phyloP scores from a whole-genome alignment of 92 coral and sea anemone genomes.

The Meandrina meandrites region DNA sequence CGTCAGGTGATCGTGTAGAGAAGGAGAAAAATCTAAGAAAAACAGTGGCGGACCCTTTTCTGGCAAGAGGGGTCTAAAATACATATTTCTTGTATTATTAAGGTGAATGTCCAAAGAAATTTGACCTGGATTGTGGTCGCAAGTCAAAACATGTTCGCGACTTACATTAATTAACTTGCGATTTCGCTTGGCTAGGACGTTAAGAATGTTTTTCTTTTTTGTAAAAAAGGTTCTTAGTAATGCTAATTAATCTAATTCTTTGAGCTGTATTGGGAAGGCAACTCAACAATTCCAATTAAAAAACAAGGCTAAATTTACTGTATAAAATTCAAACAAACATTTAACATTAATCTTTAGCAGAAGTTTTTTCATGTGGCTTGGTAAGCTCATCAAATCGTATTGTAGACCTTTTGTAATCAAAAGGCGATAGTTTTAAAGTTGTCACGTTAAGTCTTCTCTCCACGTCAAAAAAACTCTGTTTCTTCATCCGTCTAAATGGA shows the following conservation, averaged over 20 bases:
- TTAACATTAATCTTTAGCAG: not conserved
- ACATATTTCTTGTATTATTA: too few species aligned
- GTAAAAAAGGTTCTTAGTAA: too few species aligned
- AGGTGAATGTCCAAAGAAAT: too few species aligned
- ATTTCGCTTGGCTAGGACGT: too few species aligned
- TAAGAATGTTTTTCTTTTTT: too few species aligned
- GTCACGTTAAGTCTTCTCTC: conserved; percentile 48
- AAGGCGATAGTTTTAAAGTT: conserved; percentile 74
- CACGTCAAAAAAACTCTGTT: conserved; percentile 47
- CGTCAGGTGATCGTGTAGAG: too few species aligned
- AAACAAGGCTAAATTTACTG: not conserved
- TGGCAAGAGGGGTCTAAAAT: too few species aligned
- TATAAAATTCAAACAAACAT: not conserved
- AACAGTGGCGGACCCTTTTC: too few species aligned
- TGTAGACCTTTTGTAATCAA: conserved; percentile 79
- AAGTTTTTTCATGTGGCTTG: not conserved
- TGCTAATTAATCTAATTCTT: not conserved
- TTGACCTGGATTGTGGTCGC: too few species aligned
- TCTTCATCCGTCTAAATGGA: conserved; percentile 75
- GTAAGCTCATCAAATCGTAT: conserved; percentile 20
- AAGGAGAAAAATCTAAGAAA: too few species aligned
- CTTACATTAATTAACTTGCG: too few species aligned
- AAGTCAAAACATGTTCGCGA: too few species aligned
- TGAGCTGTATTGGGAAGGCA: not conserved
- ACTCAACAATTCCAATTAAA: not conserved